A percentile compares a stretch with the other conserved stretches of the same genome.
phyloP scores from a whole-genome alignment of 1,140 invertebrate species.

The Bombus waltoni region DNA sequence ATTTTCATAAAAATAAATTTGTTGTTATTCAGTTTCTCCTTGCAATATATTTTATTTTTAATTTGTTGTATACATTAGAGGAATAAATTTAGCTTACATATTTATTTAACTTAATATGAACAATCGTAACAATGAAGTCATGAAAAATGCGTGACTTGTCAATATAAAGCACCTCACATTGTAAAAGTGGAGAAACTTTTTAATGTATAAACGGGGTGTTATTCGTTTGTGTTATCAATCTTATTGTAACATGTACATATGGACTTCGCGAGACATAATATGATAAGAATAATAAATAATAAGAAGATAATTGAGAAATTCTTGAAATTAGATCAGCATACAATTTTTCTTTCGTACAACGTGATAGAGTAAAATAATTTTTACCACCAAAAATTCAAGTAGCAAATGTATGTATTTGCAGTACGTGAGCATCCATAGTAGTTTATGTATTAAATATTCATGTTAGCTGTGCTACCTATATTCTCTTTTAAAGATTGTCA shows the following conservation, averaged over 20 bases:
- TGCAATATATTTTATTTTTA: neutral
- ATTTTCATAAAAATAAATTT: neutral
- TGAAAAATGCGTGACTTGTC: neutral
- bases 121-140: neutral
- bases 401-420: too few relatives aligned
- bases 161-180: neutral
- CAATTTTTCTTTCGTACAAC: too few relatives aligned
- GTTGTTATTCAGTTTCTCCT: neutral
- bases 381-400: neutral
- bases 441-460: neutral
- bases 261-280: constrained; percentile 6
- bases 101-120: too few relatives aligned
- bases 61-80: neutral
- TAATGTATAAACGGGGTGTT: neutral
- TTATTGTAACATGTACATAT: neutral
- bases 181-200: neutral
- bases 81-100: neutral
- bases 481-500: neutral
- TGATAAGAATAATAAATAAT: constrained; percentile 31
- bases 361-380: neutral
- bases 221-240: constrained; percentile 4
- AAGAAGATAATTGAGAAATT: constrained; percentile 11
- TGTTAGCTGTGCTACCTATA: neutral
- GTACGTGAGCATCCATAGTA: too few relatives aligned
- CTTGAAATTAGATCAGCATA: neutral